Base-by-base conservation (phyloP, 2,113 vertebrate species). In the Hyaena hyaena region DNA sequence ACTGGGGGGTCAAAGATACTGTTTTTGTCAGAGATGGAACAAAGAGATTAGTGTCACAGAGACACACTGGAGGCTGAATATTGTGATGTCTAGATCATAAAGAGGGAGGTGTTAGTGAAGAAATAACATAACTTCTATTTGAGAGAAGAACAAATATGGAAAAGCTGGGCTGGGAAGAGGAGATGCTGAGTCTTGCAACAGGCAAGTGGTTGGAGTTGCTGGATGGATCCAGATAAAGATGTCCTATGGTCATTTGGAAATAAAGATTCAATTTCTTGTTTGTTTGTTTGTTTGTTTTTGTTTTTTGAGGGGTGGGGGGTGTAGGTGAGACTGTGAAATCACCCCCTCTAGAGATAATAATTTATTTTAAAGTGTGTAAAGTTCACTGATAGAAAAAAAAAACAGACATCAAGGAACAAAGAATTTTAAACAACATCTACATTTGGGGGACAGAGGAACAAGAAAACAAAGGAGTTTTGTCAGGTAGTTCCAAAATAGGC, bases 401-500 rank as follows among this genome's bases (percentile, higher is more conserved):
- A 8, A 95, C 12, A 97, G 17, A 80, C 23, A 61, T 83, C 33
- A 83, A 33, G 33, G 69, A 82, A 92, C 69, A 85, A 80, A 95
- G 55, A 84, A 66, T 14, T n/a, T 74, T 88, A 58, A 93, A 31
- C 73, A 95, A 83, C 16, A 33, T 65, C 77, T 81, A 84, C 82
- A 90, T 86, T 94, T 73, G 10, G 74, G 61, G 84, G 71, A 66
- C 7, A 94, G 69, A 94, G 26, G n/a, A 95, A 63, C 19, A 73
- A 92, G 48, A 33, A 93, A 95, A 96, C 90, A 79, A 96, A 82
- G 26, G 21, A 39, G 55, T 61, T 93, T 87, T 90, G 84, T 96
- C 88, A 96, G 80, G 10, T 74, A 50, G 53, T 79, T 95, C 66
- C 53, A 50, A 91, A 97, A 96, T 73, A 97, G 65, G 90, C 6